These are phyloP conservation scores for Uropetala carovei DNA, from an alignment of 2,888 invertebrate species.

Conservation along the genomic window DNA sequence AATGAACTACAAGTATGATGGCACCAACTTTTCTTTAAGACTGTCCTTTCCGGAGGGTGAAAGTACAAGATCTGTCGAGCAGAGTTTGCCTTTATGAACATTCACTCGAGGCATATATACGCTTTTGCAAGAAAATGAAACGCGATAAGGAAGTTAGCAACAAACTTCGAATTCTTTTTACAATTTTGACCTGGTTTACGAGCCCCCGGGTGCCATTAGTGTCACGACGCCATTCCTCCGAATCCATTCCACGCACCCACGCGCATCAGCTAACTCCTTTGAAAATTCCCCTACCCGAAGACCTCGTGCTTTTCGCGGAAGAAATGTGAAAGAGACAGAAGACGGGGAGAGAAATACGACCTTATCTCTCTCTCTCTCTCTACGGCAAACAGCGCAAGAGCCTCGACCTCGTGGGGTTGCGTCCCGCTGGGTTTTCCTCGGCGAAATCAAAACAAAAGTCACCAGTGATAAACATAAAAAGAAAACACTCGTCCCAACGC, in stretches of 20 bases:
- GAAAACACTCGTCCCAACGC: too few species aligned
- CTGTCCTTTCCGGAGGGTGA: background rate
- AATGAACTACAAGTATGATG: too few species aligned
- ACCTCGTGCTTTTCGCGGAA: background rate
- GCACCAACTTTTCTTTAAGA: too few species aligned
- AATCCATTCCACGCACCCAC: background rate
- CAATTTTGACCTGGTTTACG: background rate
- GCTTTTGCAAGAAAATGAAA: conserved; percentile 8
- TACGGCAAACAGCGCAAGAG: too few species aligned
- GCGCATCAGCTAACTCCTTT: background rate
- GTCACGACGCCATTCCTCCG: background rate
- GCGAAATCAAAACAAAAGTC: too few species aligned
- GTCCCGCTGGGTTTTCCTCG: background rate
- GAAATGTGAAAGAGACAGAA: background rate
- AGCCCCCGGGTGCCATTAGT: background rate
- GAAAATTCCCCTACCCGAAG: background rate
- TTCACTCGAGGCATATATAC: background rate
- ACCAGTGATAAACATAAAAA: too few species aligned
- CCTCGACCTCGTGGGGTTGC: background rate
- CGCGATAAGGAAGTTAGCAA: background rate
- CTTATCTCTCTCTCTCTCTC: background rate
- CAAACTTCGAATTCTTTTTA: background rate
- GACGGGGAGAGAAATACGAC: background rate
- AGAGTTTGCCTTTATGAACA: background rate
- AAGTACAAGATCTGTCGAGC: background rate